Base-by-base conservation (phyloP, 2,888 invertebrate species). In the Seira musarum region DNA sequence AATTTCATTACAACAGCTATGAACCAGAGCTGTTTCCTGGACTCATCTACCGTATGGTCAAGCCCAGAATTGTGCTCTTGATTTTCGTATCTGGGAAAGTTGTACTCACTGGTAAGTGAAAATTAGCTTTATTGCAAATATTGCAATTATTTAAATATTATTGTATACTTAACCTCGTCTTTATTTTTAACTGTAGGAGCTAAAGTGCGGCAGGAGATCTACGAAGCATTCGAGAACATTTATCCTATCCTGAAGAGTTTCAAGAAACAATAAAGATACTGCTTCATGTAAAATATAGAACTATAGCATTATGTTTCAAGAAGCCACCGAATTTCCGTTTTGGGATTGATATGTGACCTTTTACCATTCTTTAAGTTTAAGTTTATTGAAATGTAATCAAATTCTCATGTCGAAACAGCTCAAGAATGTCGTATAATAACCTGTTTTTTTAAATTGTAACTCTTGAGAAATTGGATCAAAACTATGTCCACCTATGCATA, bases 1-100 rank as follows among this genome's bases (percentile, higher is more conserved):
- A 53, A 10, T 60, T 75, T 60, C 64, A 13, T 24, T 79, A 65
- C 88, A 88, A 63, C 88, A 95, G 96, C 71, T 99, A 99, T 88
- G 99, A 99, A 89, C 99, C 99, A 0, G 99, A 99, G 90, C 90
- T 99, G 74, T 99, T 99, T 90, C 98, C 99, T 6, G 99, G 99
- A n/a, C 91, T 99, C 35, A 97, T 99, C 77, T 99, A 99, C 89
- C 92, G 99, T 87, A 96, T 99, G 96, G 95, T 99, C 57, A 94
- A 96, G 87, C 99, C 99, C 0, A 93, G 97, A 85, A 94, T 99
- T 85, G 99, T 99, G 2, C 90, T 99, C 83, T 91, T 99, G 13
- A 98, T 99, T 89, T 99, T 99, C 91, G 99, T 99, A 0, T 99
- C 98, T 89, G 99, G 99, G 74, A 99, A 99, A 92, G 93, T 99